Evolutionary conservation across 2,797 vertebrate species (phyloP).

Genomic region (Mus spretus): DNA sequence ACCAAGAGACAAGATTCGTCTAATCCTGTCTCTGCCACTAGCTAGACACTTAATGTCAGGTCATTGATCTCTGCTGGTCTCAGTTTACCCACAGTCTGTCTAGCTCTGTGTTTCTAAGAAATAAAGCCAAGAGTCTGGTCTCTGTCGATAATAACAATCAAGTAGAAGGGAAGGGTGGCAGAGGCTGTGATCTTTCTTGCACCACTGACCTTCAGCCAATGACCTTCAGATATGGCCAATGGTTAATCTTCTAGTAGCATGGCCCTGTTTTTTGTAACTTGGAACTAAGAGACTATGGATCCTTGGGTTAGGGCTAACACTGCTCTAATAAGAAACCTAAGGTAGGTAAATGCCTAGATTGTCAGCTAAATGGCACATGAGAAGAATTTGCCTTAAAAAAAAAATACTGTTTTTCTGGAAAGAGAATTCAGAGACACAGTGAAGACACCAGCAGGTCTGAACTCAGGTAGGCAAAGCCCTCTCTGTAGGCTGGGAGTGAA

Average conservation of each 20-base stretch:
- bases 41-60: not conserved
- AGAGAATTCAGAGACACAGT: not conserved
- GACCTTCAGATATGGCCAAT: not conserved
- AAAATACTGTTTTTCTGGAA: not conserved
- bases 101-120: not conserved
- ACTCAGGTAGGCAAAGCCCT: not conserved
- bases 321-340: not conserved
- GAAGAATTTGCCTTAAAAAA: not conserved
- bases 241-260: not conserved
- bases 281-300: not conserved
- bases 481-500: not conserved
- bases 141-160: not conserved
- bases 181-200: not conserved
- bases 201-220: not conserved
- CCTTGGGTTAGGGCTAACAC: not conserved
- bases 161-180: not conserved
- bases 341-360: not conserved
- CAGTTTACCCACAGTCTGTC: not conserved
- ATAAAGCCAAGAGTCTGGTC: conserved; percentile 2
- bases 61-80: conserved; percentile 7
- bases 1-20: not conserved
- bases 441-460: not conserved
- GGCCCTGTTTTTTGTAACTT: not conserved
- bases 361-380: not conserved
- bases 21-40: not conserved